Base-by-base conservation (phyloP, 1,140 invertebrate genomes). In the Drosophila kikkawai region DNA sequence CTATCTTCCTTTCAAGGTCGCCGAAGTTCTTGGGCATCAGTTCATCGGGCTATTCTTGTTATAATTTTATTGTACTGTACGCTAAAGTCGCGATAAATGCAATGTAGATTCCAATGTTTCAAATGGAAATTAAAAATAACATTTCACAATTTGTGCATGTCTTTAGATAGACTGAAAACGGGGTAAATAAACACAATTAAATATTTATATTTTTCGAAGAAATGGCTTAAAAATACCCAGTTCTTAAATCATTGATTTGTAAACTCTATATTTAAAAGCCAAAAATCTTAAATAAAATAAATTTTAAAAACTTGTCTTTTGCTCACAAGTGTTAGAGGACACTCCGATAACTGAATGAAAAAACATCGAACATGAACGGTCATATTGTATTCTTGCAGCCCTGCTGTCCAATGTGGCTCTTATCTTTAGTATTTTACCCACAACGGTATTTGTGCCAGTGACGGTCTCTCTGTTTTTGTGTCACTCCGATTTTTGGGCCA, bases 1-100 rank as follows among this genome's bases (percentile, higher is more conserved):
- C 29, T 22, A 37, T 44, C 61, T 53, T 53, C 15, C 57, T 60
- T 61, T 60, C 41, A 22, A 47, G 55, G 44, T 66, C 66, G 60
- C 65, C 29, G 45, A 56, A 32, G 47, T 61, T 70, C 37, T 55
- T 67, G 60, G 44, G 36, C 53, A 68, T 32, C 37, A 44, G 66
- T 44, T 64, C 48, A 82, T 44, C 53, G 59, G 50, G 63, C 73
- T 88, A 75, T 84, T 78, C 66, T 78, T 79, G 76, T 79, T 80
- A 74, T 83, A 68, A 87, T 88, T 83, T 81, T 75, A 80, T 70
- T 87, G 39, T 78, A 73, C 55, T 78, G 45, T 59, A 58, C 70
- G 65, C 51, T 47, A 63, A 76, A 56, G 50, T 70, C 66, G 58
- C 58, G 13, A 41, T 32, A 64, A 59, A 45, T 51, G 51, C 75